These are phyloP conservation scores for Noctua janthina DNA, from an alignment of 2,888 invertebrate genomes.

Conservation along the genomic window DNA sequence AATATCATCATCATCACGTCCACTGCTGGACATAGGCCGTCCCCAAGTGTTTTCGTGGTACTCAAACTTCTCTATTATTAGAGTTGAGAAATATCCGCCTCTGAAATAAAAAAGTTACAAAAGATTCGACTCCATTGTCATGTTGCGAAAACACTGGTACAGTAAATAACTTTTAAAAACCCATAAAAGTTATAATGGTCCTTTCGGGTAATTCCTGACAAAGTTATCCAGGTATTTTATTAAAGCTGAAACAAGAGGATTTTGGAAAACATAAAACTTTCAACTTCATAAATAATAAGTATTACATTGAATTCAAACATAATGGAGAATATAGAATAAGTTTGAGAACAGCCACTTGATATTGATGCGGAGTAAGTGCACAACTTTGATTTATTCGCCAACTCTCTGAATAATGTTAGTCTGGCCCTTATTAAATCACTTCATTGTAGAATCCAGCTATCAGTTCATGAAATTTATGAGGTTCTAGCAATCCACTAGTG, in stretches of 20 bases:
- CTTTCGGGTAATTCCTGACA: constrained; percentile 38
- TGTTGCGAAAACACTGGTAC: constrained; percentile 24
- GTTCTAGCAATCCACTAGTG: constrained; percentile 41
- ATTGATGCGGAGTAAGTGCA: constrained; percentile 49
- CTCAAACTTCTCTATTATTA: background rate
- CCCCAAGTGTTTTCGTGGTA: no score
- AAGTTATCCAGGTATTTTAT: constrained; percentile 53
- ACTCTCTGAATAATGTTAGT: constrained; percentile 58
- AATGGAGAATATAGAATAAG: constrained; percentile 56
- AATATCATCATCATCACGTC: background rate
- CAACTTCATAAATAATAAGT: constrained; percentile 55
- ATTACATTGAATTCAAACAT: constrained; percentile 50
- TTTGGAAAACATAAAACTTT: constrained; percentile 54
- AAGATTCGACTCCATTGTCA: constrained; percentile 15
- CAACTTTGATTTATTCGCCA: constrained; percentile 63
- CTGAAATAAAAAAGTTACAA: background rate
- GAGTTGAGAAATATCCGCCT: background rate
- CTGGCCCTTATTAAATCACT: constrained; percentile 62
- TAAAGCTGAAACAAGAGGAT: constrained; percentile 35
- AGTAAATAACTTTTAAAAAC: constrained; percentile 39
- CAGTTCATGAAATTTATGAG: constrained; percentile 60
- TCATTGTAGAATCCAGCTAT: constrained; percentile 56
- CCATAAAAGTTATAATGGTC: constrained; percentile 51
- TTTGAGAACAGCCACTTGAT: constrained; percentile 55
- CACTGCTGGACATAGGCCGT: no score